Evolutionary conservation across 2,113 vertebrate genomes (phyloP).

Genomic region (Nesoenas mayeri): DNA sequence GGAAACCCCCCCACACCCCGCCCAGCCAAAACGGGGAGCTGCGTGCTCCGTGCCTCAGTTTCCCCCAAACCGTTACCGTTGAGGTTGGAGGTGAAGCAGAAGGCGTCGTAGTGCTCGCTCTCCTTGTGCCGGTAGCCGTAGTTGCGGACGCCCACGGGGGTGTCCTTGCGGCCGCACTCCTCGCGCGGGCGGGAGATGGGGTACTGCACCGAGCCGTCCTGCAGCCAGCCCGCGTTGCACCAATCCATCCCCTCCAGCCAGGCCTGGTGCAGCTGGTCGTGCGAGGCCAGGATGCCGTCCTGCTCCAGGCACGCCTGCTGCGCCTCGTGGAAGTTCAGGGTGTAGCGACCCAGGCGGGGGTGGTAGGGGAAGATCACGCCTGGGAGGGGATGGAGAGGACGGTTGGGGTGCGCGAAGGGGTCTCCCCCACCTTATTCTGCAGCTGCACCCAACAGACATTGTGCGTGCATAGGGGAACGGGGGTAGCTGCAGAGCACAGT

Average conservation of each 20-base stretch:
- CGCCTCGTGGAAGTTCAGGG: constrained; percentile 87
- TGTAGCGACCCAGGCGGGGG: constrained; percentile 88
- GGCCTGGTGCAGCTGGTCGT: constrained; percentile 90
- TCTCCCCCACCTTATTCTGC: background rate
- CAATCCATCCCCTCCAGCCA: constrained; percentile 93
- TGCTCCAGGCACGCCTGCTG: constrained; percentile 86
- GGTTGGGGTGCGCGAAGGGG: rapidly evolving
- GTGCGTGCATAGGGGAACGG: rapidly evolving
- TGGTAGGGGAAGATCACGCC: constrained; percentile 96
- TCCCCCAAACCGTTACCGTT: constrained; percentile 74
- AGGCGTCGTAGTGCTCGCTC: constrained; percentile 88
- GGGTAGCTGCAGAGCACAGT: too few relatives aligned
- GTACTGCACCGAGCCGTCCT: constrained; percentile 93
- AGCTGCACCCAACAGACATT: rapidly evolving
- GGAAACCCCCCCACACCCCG: rapidly evolving
- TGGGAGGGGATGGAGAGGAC: constrained; percentile 3
- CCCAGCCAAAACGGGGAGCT: rapidly evolving
- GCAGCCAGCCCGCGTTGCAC: constrained; percentile 96
- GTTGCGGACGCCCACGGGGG: constrained; percentile 84
- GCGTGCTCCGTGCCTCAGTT: background rate
- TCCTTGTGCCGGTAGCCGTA: constrained; percentile 94
- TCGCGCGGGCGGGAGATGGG: constrained; percentile 90
- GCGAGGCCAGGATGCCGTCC: constrained; percentile 92
- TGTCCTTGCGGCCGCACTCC: constrained; percentile 84
- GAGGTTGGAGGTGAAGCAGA: constrained; percentile 95